Evolutionary conservation across 2,797 vertebrate species (phyloP), one percentile per base, ranked within the genome.

Genomic region (Enteromius anoplus): DNA sequence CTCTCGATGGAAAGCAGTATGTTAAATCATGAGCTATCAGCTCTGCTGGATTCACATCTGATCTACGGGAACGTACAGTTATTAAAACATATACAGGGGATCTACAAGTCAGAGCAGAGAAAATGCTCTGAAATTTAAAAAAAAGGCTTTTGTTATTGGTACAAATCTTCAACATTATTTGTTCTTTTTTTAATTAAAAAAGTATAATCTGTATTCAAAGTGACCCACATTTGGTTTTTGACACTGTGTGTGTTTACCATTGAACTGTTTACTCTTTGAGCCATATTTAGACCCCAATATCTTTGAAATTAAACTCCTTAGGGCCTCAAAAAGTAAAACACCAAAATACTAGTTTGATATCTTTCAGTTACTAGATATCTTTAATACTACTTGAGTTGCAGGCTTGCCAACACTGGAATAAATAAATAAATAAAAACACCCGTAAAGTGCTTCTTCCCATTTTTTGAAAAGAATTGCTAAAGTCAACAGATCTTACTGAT

Each of bases 11-110:
- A 58, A 75, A 75, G 34, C 32, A 15, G 29, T 23, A 34, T 42
- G 34, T 21, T 72, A 72, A 72, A 72, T 32, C 70, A 51, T 2
- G 23, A 72, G 26, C 6, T 42, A 42, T 68, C 65, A 68, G 65
- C 34, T 68, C 19, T 1, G 17, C 64, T 17, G 29, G 62, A 14
- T 23, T 23, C 12, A 11, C 3, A 21, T 37, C 49, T 75, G 5
- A 55, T 23, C 51, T 34, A 34, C 6, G 37, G 72, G 12, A 42
- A 42, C 23, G 0, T 5, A 17, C 17, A 32, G 5, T 72, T 51
- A 51, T 51, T 53, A 73, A 26, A 51, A 21, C 45, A 73, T 12
- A 34, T n/a, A 32, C 1, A 0, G 15, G 1, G 42, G 69, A 71
- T 70, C n/a, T 14, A 29, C 23, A 29, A 19, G 15, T 17, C 40